Conservation (phyloP, 2,113 vertebrate species). For the Scophthalmus maximus region DNA sequence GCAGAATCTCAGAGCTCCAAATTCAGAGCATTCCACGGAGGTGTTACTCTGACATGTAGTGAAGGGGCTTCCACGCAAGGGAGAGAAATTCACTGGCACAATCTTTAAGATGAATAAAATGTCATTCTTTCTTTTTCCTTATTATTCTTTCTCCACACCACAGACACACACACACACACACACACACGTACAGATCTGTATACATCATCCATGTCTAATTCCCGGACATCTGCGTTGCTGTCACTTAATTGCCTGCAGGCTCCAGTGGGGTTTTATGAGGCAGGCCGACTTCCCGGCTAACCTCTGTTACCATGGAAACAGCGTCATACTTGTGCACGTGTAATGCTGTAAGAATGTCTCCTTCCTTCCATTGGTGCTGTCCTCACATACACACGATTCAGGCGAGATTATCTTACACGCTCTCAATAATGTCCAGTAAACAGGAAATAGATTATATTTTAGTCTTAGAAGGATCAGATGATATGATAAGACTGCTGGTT, state of each 20-base stretch:
- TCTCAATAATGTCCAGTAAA: constrained; percentile 19
- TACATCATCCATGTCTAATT: constrained; percentile 27
- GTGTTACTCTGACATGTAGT: neutral
- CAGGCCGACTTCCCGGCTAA: constrained; percentile 29
- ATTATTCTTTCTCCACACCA: neutral
- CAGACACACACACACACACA: neutral
- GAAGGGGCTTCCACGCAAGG: neutral
- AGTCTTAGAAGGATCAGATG: neutral
- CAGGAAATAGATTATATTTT: constrained; percentile 34
- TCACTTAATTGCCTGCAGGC: constrained; percentile 50
- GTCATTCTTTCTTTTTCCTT: neutral
- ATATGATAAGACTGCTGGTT: neutral
- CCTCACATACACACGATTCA: constrained; percentile 1
- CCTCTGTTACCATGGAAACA: constrained; percentile 58
- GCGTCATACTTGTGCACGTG: constrained; percentile 1
- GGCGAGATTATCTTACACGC: neutral
- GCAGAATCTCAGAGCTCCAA: neutral
- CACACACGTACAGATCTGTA: neutral
- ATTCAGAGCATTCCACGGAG: neutral
- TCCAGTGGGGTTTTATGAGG: constrained; percentile 24
- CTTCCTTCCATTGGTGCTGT: neutral
- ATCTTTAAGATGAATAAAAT: constrained; percentile 10
- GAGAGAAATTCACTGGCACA: neutral
- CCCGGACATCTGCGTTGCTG: constrained; percentile 34
- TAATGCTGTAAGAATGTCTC: neutral